Evolutionary conservation across 2,113 vertebrate species (phyloP).

Genomic region (Muntiacus muntjak): DNA sequence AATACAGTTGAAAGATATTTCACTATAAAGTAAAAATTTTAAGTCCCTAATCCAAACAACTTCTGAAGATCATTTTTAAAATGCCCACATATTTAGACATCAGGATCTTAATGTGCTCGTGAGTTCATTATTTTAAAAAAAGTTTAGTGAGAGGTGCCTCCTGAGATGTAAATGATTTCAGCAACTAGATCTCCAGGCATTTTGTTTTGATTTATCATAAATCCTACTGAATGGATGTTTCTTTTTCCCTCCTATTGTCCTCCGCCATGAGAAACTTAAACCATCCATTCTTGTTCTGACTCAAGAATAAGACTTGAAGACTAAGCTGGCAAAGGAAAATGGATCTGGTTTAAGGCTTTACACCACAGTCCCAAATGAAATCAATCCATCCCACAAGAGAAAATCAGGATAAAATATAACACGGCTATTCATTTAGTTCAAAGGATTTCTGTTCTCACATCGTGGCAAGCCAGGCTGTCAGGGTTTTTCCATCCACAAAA

Average conservation of each 20-base stretch:
- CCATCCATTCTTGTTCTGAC: constrained; percentile 11
- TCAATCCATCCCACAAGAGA: neutral
- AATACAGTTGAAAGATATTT: constrained; percentile 5
- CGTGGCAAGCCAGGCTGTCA: neutral
- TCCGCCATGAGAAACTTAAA: constrained; percentile 34
- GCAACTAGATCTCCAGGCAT: neutral
- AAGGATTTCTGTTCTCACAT: constrained; percentile 17
- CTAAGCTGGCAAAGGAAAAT: constrained; percentile 17
- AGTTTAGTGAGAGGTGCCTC: neutral
- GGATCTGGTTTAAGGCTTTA: neutral
- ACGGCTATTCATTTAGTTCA: constrained; percentile 26
- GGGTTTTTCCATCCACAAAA: neutral
- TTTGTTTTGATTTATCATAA: constrained; percentile 42
- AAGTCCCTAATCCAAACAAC: neutral
- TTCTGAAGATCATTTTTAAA: constrained; percentile 2
- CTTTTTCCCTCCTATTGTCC: neutral
- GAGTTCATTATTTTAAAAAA: constrained; percentile 8
- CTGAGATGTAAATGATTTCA: constrained; percentile 17
- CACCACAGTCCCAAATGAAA: constrained; percentile 18
- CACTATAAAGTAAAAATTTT: neutral
- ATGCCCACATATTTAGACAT: neutral
- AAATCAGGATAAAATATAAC: constrained; percentile 6
- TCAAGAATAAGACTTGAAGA: constrained; percentile 26
- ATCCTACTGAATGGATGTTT: constrained; percentile 9
- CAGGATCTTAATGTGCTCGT: neutral